These are phyloP conservation scores for Tyrannus savana DNA, from an alignment of 2,113 vertebrate species.

Conservation along the genomic window DNA sequence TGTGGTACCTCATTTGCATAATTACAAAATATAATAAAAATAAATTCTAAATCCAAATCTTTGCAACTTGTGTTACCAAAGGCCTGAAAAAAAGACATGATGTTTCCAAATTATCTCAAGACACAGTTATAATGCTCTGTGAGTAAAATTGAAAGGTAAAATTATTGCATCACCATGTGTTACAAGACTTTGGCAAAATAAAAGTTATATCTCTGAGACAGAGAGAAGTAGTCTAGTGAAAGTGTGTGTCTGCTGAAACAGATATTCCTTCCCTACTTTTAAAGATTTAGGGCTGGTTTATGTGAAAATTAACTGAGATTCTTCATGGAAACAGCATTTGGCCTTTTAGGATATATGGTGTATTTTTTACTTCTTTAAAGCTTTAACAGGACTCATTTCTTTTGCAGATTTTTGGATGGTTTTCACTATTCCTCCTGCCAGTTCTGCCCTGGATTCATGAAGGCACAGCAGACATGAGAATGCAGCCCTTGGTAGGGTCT, in stretches of 20 bases:
- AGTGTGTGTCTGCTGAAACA: slow-evolving; percentile 22
- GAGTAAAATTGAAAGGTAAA: slow-evolving; percentile 19
- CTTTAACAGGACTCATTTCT: neutral
- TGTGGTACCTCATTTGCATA: slow-evolving; percentile 68
- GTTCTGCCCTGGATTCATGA: neutral
- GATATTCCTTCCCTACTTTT: neutral
- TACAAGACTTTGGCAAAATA: slow-evolving; percentile 2
- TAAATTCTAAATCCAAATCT: slow-evolving; percentile 29
- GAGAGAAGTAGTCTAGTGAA: neutral
- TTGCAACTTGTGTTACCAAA: neutral
- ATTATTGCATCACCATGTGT: neutral
- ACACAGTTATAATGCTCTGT: neutral
- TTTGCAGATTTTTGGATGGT: neutral
- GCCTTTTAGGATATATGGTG: neutral
- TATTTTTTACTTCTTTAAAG: neutral
- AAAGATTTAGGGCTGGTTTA: slow-evolving; percentile 13
- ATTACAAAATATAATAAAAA: slow-evolving; percentile 71
- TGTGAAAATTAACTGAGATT: neutral
- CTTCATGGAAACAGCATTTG: neutral
- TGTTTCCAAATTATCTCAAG: neutral
- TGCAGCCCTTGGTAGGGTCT: neutral
- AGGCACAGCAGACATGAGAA: neutral
- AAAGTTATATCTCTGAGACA: neutral
- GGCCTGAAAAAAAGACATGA: neutral
- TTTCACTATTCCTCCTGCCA: neutral